Evolutionary conservation across 1,140 invertebrate genomes (phyloP).

Genomic region (Ectropis grisescens): DNA sequence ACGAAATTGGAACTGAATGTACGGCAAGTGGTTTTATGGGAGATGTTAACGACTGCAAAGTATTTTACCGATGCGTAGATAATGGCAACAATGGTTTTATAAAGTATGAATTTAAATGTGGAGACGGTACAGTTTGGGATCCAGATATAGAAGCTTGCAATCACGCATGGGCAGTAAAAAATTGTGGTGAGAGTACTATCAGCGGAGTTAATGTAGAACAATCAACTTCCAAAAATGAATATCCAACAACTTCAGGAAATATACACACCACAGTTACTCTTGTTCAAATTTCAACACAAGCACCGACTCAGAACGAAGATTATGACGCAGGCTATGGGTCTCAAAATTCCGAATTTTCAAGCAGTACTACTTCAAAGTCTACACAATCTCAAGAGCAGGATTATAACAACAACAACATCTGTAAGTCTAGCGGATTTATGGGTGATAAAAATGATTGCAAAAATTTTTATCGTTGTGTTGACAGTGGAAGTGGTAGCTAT

Average conservation of each 20-base stretch:
- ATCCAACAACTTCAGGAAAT: too few species aligned
- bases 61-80: constrained; percentile 78
- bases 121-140: constrained; percentile 77
- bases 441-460: constrained; percentile 73
- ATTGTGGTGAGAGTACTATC: constrained; percentile 24
- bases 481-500: constrained; percentile 71
- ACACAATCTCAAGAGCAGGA: too few species aligned
- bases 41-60: constrained; percentile 72
- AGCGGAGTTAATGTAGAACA: constrained; percentile 1
- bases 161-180: constrained; percentile 47
- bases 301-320: constrained; percentile 7
- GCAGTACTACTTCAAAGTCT: too few species aligned
- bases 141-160: constrained; percentile 72
- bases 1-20: constrained; percentile 20
- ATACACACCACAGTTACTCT: too few species aligned
- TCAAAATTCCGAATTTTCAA: too few species aligned
- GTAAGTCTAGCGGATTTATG: constrained; percentile 70
- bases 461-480: constrained; percentile 80
- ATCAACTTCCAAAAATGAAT: too few species aligned
- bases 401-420: constrained; percentile 25
- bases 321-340: constrained; percentile 9
- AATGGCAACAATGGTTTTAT: constrained; percentile 70
- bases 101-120: constrained; percentile 75
- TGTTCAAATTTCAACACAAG: too few species aligned
- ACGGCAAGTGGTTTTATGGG: constrained; percentile 63